Conservation (phyloP, 2,888 invertebrate species). For the Bursaphelenchus okinawaensis region DNA sequence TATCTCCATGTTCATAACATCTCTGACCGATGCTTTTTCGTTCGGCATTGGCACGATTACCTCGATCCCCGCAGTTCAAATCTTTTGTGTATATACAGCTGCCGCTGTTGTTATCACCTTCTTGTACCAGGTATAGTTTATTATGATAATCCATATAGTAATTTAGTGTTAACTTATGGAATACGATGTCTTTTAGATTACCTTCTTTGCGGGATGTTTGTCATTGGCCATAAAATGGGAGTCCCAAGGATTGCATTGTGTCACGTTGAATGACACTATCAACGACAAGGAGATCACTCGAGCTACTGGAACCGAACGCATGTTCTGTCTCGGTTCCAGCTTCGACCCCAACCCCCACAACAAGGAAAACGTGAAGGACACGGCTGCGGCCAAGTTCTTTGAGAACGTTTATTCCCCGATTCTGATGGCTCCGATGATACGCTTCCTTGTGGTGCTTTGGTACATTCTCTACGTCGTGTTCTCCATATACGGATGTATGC, state of each 20-base stretch:
- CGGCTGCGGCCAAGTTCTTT: conserved; percentile 46
- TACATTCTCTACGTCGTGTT: conserved; percentile 50
- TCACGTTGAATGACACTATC: conserved; percentile 33
- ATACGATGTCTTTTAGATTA: conserved; percentile 45
- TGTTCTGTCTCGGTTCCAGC: conserved; percentile 31
- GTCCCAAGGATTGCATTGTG: conserved; percentile 39
- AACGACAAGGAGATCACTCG: neutral
- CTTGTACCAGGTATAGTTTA: conserved; percentile 48
- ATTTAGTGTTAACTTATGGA: too few relatives aligned
- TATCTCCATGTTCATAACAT: conserved; percentile 84
- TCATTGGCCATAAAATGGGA: conserved; percentile 50
- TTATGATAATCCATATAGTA: too few relatives aligned
- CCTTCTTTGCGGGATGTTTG: conserved; percentile 54
- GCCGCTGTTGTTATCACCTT: conserved; percentile 54
- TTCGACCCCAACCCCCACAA: conserved; percentile 27
- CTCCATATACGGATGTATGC: conserved; percentile 54
- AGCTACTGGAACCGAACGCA: neutral
- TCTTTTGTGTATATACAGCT: conserved; percentile 83
- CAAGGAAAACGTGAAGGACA: conserved; percentile 34
- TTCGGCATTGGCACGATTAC: conserved; percentile 68
- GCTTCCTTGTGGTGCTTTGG: conserved; percentile 48
- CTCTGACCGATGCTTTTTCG: conserved; percentile 49
- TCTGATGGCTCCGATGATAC: conserved; percentile 54
- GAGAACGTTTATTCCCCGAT: conserved; percentile 45
- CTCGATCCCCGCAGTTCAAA: conserved; percentile 81